A percentile compares a stretch with the other conserved stretches of the same genome.
Evolutionary conservation across 2,113 vertebrate species (phyloP).

Genomic region (Pelvicachromis taeniatus): DNA sequence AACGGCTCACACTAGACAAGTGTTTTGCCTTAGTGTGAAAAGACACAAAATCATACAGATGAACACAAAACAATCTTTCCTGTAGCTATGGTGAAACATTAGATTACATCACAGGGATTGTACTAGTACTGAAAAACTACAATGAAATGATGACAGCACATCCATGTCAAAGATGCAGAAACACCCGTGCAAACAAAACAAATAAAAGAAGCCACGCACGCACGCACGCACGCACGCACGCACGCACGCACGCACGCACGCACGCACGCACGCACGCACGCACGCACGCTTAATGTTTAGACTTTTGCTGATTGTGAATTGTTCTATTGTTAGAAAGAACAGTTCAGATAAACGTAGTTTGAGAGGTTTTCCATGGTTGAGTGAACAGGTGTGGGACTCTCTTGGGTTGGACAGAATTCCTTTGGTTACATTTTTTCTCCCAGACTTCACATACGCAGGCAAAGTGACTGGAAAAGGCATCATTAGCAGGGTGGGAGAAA

Average conservation of each 20-base stretch:
- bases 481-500: neutral
- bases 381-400: constrained; percentile 46
- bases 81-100: neutral
- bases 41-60: neutral
- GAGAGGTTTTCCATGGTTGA: neutral
- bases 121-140: neutral
- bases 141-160: neutral
- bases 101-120: neutral
- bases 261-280: too few relatives aligned
- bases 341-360: constrained; percentile 1
- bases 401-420: neutral
- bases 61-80: neutral
- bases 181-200: constrained; percentile 32
- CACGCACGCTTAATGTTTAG: constrained; percentile 7
- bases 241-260: too few relatives aligned
- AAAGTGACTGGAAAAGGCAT: neutral
- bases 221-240: neutral
- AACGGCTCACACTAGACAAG: neutral
- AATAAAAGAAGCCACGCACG: neutral
- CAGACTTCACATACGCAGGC: neutral
- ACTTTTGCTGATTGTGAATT: constrained; percentile 28
- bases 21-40: neutral
- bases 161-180: neutral
- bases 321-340: constrained; percentile 22
- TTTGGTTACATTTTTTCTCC: neutral